Percentiles rank a stretch among this genome's conserved stretches.
These are phyloP conservation scores for Etheostoma nigrum DNA, from an alignment of 2,797 vertebrate species.

Conservation along the genomic window DNA sequence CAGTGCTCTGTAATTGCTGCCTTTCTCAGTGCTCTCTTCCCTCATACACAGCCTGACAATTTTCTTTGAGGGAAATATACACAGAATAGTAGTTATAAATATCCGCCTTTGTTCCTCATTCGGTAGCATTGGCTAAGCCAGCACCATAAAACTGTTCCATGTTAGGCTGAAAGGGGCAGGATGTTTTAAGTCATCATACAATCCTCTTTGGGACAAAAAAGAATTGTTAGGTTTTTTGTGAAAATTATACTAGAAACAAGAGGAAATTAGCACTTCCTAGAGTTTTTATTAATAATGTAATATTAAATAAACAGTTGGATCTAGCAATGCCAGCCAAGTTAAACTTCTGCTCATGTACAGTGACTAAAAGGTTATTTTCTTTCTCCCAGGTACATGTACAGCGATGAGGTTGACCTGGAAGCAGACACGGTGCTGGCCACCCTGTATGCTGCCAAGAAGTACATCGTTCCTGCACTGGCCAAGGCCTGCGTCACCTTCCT, in stretches of 20 bases:
- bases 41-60: constrained; percentile 40
- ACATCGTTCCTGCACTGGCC: constrained; percentile 95
- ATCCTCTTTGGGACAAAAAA: constrained; percentile 19
- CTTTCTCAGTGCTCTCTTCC: constrained; percentile 47
- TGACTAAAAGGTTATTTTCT: not conserved
- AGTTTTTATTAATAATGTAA: not conserved
- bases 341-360: not conserved
- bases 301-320: not conserved
- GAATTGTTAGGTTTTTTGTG: not conserved
- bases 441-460: constrained; percentile 98
- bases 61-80: constrained; percentile 43
- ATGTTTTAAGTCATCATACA: constrained; percentile 25
- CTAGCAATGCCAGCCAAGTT: not conserved
- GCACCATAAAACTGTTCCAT: constrained; percentile 7
- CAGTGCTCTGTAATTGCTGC: constrained; percentile 69
- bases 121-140: constrained; percentile 22
- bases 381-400: constrained; percentile 93
- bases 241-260: not conserved
- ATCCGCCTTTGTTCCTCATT: constrained; percentile 56
- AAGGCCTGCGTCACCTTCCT: constrained; percentile 96
- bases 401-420: constrained; percentile 97
- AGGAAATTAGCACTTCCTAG: not conserved
- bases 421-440: constrained; percentile 97
- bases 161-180: constrained; percentile 4
- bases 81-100: constrained; percentile 60